Evolutionary conservation across 2,888 invertebrate species (phyloP), one percentile per base, ranked within the genome.

Genomic region (Zygogramma bicolorata): DNA sequence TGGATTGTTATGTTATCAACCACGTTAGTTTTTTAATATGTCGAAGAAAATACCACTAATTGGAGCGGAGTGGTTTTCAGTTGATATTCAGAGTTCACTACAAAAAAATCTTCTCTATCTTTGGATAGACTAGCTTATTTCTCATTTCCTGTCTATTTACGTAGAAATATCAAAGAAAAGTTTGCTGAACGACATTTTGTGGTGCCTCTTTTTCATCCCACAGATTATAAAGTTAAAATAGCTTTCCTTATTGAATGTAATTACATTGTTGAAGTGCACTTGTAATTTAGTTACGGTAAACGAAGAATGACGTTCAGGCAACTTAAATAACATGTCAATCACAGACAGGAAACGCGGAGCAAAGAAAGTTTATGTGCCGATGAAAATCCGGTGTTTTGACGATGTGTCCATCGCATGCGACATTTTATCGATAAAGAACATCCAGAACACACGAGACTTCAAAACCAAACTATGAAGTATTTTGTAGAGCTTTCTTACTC

Each of bases 271-370:
- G 76, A 65, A 77, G 78, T 79, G 77, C 76, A 76, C 78, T 77
- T 73, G 74, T 78, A 77, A 79, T 75, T 79, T 77, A 63, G 79
- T 78, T 78, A 77, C 75, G 77, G 72, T 74, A 38, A 65, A 70
- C 69, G 72, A 72, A 75, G 72, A 77, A 74, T 80, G 81, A 80
- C 79, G 80, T 78, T 81, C 77, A 78, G 81, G 83, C 77, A 82
- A 82, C 82, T 83, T 82, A 82, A 83, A 83, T 83, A 83, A 82
- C 81, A 80, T 82, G 82, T 82, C 83, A 81, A 82, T 83, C 82
- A 81, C 72, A 65, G 71, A 71, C 78, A 74, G 79, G 79, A 79
- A 81, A 82, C 79, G 81, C 77, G 81, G 79, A 79, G 80, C 78
- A 80, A 81, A 80, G 81, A 81, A 81, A 81, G 79, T 80, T 80